Conservation (phyloP, 1,140 invertebrate genomes). For the Bombus pascuorum region DNA sequence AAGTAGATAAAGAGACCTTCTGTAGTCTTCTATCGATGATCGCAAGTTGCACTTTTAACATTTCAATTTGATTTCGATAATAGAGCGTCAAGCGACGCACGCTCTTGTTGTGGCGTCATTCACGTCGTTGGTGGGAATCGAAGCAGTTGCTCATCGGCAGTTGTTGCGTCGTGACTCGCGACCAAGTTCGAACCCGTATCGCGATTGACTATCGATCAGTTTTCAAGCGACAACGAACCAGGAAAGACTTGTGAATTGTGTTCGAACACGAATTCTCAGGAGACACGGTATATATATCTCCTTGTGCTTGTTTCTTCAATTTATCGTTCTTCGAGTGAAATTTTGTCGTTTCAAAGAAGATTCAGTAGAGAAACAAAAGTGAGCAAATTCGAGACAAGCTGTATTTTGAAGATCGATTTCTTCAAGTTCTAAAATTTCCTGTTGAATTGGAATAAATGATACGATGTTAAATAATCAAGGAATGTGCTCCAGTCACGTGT, state of each 20-base stretch:
- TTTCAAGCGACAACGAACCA: not conserved
- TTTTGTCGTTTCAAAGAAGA: not conserved
- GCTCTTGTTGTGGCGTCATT: constrained; percentile 19
- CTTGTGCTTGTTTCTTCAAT: not conserved
- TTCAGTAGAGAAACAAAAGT: not conserved
- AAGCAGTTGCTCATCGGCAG: constrained; percentile 37
- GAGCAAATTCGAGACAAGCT: too few species aligned
- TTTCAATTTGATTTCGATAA: constrained; percentile 34
- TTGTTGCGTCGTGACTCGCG: constrained; percentile 16
- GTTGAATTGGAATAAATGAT: too few species aligned
- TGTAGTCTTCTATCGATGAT: not conserved
- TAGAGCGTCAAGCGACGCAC: constrained; percentile 9
- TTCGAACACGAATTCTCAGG: not conserved
- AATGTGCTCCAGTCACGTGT: too few species aligned
- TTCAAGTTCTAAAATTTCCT: not conserved
- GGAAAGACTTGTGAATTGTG: not conserved
- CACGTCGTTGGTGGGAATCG: not conserved
- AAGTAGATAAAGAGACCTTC: not conserved
- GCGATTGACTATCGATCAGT: constrained; percentile 1
- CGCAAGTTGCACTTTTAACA: constrained; percentile 16
- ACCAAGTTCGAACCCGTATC: not conserved
- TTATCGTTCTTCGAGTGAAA: not conserved
- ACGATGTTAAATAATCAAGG: too few species aligned
- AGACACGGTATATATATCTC: not conserved
- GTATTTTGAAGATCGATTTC: too few species aligned